Percentiles rank a stretch among this genome's conserved stretches.
phyloP scores from a whole-genome alignment of 2,797 vertebrate species.

The Hemitrygon akajei region DNA sequence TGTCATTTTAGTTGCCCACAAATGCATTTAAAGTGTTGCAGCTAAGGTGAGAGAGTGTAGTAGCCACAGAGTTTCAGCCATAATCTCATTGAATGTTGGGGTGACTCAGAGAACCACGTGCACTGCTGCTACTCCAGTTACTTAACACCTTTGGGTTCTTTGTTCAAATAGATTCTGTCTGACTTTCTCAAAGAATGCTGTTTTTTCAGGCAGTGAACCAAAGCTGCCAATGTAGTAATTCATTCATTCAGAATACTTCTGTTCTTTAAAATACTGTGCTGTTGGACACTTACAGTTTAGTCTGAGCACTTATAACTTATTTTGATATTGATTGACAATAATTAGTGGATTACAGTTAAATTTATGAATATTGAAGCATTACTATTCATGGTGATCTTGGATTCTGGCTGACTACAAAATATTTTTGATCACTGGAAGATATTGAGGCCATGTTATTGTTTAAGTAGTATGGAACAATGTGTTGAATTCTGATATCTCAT shows the following conservation, averaged over 20 bases:
- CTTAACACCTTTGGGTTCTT: background rate
- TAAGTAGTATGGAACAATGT: background rate
- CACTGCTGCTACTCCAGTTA: too few relatives aligned
- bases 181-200: background rate
- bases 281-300: background rate
- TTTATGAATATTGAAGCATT: background rate
- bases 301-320: background rate
- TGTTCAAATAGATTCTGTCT: background rate
- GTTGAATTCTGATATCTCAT: background rate
- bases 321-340: background rate
- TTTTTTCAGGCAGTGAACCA: background rate
- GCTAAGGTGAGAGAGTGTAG: too few relatives aligned
- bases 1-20: too few relatives aligned
- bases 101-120: too few relatives aligned
- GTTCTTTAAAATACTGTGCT: background rate
- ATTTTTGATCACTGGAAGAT: background rate
- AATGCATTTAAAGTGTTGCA: too few relatives aligned
- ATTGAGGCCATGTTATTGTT: background rate
- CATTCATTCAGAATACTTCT: background rate
- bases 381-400: background rate
- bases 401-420: background rate
- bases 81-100: background rate
- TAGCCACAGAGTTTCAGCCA: background rate
- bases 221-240: background rate
- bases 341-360: background rate